Percentiles rank a stretch among this genome's conserved stretches.
These are phyloP conservation scores for Pandion haliaetus DNA, from an alignment of 2,113 vertebrate species.

Conservation along the genomic window DNA sequence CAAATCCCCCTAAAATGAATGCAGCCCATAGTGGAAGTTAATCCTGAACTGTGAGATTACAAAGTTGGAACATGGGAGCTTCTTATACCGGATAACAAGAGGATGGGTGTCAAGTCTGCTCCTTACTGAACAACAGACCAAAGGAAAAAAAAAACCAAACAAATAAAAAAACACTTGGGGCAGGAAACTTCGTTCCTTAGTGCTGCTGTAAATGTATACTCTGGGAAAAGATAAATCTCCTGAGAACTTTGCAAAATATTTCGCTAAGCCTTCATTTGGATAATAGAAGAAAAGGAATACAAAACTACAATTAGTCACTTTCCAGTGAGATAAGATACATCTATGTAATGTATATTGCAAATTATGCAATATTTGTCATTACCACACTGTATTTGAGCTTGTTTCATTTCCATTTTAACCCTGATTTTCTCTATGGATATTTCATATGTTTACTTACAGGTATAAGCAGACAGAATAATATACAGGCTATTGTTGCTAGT, in stretches of 20 bases:
- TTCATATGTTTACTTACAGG: not conserved
- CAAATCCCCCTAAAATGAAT: slow-evolving; percentile 12
- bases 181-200: not conserved
- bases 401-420: not conserved
- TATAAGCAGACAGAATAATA: not conserved
- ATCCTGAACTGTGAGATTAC: slow-evolving; percentile 7
- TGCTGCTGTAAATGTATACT: not conserved
- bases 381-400: not conserved
- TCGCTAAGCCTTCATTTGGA: fast-evolving
- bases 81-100: not conserved
- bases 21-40: not conserved
- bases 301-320: not conserved
- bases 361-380: not conserved
- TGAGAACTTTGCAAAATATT: not conserved
- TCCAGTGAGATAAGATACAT: not conserved
- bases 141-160: not conserved
- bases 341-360: not conserved
- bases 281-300: not conserved
- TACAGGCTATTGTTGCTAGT: not conserved
- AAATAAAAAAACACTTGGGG: not conserved
- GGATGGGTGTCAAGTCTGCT: not conserved
- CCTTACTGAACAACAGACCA: not conserved
- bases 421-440: not conserved
- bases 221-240: not conserved
- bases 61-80: not conserved